Base-by-base conservation (phyloP, 2,797 vertebrate species). In the Sebastes glaucus region DNA sequence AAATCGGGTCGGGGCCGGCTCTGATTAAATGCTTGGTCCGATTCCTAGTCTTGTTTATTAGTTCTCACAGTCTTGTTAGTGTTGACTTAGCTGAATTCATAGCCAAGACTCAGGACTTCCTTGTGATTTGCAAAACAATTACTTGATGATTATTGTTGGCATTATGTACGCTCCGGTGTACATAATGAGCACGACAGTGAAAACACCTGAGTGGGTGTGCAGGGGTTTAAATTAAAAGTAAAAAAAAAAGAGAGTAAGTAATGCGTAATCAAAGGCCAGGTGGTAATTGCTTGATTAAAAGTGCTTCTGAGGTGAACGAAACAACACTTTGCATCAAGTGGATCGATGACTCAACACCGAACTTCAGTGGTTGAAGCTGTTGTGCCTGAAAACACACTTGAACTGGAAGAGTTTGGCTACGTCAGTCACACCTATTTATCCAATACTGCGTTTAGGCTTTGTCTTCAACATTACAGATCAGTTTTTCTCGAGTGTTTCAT, bases 201-300 rank as follows among this genome's bases (percentile, higher is more conserved):
- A 22, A 71, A 68, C 25, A n/a, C 25, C 23, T 46, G 13, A 70
- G 59, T 69, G 49, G 52, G 56, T 59, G 57, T 9, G 32, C 23
- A 23, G 4, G 25, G 2, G 1, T 10, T 70, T 80, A 71, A 59
- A 61, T 55, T 53, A 2, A 68, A 35, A 74, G 55, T 42, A 0
- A 0, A 14, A 42, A 35, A 23, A 66, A 7, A 46, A 33, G 56
- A 13, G 49, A 35, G 7, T 13, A 20, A 23, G 32, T 56, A 61
- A 32, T 30, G 33, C 69, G 14, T 62, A 74, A 66, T 81, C 71
- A 80, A 27, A 67, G 53, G 55, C 32, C 27, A 42, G 38, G 46
- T 63, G 66, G 11, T 76, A 82, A 84, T 84, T 7, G 35, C 71
- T 70, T 86, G 77, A 88, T 77, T 78, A 35, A 69, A 80, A 75